These are phyloP conservation scores for Phrynocephalus forsythii DNA, from an alignment of 2,797 vertebrate species.

Conservation along the genomic window DNA sequence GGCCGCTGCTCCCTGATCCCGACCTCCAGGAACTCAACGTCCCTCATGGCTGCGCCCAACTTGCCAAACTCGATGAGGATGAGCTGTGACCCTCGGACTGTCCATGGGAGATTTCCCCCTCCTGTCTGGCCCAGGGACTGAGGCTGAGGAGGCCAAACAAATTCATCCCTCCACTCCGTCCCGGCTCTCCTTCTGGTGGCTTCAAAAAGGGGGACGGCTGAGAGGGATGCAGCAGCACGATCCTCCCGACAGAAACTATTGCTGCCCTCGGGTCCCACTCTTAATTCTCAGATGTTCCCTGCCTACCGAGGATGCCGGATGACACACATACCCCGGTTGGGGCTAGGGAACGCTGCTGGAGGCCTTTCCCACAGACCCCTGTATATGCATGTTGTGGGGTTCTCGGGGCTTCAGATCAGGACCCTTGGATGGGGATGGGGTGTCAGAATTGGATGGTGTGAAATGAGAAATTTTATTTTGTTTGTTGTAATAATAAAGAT, in stretches of 20 bases:
- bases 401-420: conserved; percentile 1
- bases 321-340: background rate
- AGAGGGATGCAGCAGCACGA: background rate
- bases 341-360: background rate
- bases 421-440: background rate
- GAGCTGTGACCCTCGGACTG: conserved; percentile 81
- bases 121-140: background rate
- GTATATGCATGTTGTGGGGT: conserved; percentile 44
- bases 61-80: conserved; percentile 89
- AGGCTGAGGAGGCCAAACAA: background rate
- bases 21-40: conserved; percentile 45
- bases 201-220: background rate
- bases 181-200: conserved; percentile 8
- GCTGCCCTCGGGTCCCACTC: conserved; percentile 1
- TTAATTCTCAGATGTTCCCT: background rate
- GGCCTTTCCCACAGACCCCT: conserved; percentile 9
- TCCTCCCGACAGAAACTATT: background rate
- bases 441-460: conserved; percentile 4
- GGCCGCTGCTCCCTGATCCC: conserved; percentile 56
- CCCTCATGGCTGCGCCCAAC: conserved; percentile 77
- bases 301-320: background rate
- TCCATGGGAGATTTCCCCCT: background rate
- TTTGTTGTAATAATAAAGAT: conserved; percentile 51
- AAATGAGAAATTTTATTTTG: conserved; percentile 42
- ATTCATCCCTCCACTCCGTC: background rate